Evolutionary conservation across 2,113 vertebrate genomes (phyloP).

Genomic region (Ceyx melanurus): DNA sequence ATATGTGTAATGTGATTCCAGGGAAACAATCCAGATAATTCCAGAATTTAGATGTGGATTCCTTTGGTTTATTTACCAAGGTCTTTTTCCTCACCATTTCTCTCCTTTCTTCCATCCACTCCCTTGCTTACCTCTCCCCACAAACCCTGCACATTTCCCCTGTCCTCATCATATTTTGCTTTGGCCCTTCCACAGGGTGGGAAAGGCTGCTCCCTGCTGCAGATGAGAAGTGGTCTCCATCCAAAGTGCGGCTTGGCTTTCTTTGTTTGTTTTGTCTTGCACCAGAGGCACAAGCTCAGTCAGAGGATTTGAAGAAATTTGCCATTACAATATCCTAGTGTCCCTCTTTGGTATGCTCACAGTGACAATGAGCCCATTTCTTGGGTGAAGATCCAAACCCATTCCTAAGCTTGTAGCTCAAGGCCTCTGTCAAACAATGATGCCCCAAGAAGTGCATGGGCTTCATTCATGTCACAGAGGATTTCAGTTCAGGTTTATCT

Average conservation of each 20-base stretch:
- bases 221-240: background rate
- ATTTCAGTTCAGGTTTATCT: background rate
- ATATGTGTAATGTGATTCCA: background rate
- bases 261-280: background rate
- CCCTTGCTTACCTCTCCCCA: background rate
- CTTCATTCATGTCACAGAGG: background rate
- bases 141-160: background rate
- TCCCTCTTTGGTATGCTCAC: background rate
- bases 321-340: background rate
- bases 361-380: background rate
- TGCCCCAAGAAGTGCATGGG: background rate
- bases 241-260: background rate
- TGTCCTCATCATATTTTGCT: background rate
- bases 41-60: background rate
- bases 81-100: background rate
- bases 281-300: background rate
- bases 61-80: background rate
- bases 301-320: background rate
- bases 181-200: background rate
- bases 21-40: conserved; percentile 9
- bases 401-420: background rate
- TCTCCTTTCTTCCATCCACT: background rate
- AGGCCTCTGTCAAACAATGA: background rate
- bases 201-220: background rate
- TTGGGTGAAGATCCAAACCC: background rate